Evolutionary conservation across 2,797 vertebrate genomes (phyloP), one percentile per base, ranked within the genome.

Genomic region (Acanthopagrus latus): DNA sequence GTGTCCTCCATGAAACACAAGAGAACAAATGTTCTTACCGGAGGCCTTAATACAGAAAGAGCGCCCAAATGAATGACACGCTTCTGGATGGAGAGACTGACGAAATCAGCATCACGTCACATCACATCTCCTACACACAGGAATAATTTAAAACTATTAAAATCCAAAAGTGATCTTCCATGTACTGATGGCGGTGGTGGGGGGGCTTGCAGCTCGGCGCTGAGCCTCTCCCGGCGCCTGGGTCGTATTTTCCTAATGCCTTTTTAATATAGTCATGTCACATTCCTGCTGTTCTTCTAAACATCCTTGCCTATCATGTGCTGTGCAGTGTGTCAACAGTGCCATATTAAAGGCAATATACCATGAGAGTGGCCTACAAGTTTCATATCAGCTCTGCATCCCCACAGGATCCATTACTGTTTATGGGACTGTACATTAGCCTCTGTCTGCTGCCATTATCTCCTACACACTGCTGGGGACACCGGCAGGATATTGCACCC

Each of bases 261-360:
- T 86, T 89, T 86, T 89, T 91, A 91, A 93, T 91, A 86, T 41
- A 90, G 84, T 82, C 67, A 29, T 77, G 67, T 83, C 87, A 83
- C 72, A 86, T 86, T 83, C 88, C 85, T 80, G 85, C 88, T 84
- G 90, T 88, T 87, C 71, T 68, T 71, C 78, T 76, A 84, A 93
- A 91, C 69, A 82, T 74, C 59, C 48, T 47, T 77, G 78, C 78
- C 87, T 25, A 87, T 87, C 90, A 84, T 77, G 80, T 64, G 78
- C 73, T 64, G 72, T 67, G 72, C 71, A 74, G 74, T 65, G 78
- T 90, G 83, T 92, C 92, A 90, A 86, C 82, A 74, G 56, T 16
- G 29, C 63, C 83, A 92, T 90, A 93, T 92, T 93, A 93, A 92
- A 93, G 81, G 88, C 88, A 90, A 90, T 92, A 92, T 85, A 91